Base-by-base conservation (phyloP, 2,888 invertebrate genomes). In the Folsomia candida region DNA sequence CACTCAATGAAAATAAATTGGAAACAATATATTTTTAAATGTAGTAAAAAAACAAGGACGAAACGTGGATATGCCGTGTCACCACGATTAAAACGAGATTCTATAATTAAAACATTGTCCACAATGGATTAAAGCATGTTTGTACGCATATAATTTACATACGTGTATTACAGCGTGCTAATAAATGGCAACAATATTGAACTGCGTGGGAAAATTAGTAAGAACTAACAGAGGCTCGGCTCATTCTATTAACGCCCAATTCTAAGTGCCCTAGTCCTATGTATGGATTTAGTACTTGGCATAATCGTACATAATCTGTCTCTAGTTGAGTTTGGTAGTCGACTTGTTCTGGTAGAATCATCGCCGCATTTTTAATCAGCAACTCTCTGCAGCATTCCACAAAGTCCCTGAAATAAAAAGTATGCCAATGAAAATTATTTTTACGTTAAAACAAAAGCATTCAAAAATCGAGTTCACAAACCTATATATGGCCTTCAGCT, bases 371-470 rank as follows among this genome's bases (percentile, higher is more conserved):
- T 37, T 78, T 78, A 9, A 79, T 73, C n/a, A 80, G 54, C 2
- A 80, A 64, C 60, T 80, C 78, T 28, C 80, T 77, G 69, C 80
- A 80, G 61, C 80, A 79, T 68, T 80, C 80, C 14, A 80, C 79
- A 71, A 80, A 80, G 68, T 80, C 80, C 59, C 80, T 80, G 69
- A 11, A 69, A 68, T 25, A 60, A 62, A 26, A 22, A 54, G 20
- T 27, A 37, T 62, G 20, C 9, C 28, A 29, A 62, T 29, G 14
- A 3, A 59, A 25, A 24, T 24, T 59, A 59, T 24, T 24, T 9
- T 24, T 24, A 29, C 14, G 18, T 62, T 62, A 62, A 26, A 6
- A 9, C 9, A 6, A n/a, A 60, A 60, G n/a, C 9, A 18, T 25
- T 62, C 37, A 62, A 29, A 25, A 22, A 11, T 57, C 4, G n/a